A percentile compares a stretch with the other conserved stretches of the same genome.
Conservation (phyloP, 2,797 vertebrate genomes). For the Danionella dracula region DNA sequence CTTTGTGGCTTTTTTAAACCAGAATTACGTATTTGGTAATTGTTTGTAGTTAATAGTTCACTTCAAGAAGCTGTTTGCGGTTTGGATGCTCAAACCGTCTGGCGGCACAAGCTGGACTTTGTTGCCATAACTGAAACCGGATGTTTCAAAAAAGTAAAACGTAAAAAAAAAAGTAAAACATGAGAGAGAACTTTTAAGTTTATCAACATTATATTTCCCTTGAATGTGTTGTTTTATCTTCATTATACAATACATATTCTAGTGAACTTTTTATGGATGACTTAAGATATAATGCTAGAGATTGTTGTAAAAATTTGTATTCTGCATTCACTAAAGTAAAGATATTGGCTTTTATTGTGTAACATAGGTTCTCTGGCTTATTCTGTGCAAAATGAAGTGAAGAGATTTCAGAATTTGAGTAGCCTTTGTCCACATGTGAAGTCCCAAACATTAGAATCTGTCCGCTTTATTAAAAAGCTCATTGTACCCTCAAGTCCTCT, state of each 20-base stretch:
- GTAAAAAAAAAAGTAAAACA: slow-evolving; percentile 42
- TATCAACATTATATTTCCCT: slow-evolving; percentile 89
- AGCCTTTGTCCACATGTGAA: slow-evolving; percentile 77
- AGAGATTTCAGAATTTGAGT: slow-evolving; percentile 63
- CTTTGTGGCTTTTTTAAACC: slow-evolving; percentile 97
- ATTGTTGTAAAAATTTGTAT: slow-evolving; percentile 99
- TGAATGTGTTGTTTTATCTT: slow-evolving; percentile 98
- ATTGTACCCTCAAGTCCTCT: slow-evolving; percentile 67
- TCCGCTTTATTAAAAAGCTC: slow-evolving; percentile 78
- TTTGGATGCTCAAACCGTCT: slow-evolving; percentile 87
- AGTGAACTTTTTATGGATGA: slow-evolving; percentile 99
- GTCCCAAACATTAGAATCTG: slow-evolving; percentile 73
- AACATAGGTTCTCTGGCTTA: slow-evolving; percentile 80
- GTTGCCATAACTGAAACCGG: slow-evolving; percentile 95
- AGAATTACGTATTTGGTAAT: slow-evolving; percentile 96
- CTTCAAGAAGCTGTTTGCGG: slow-evolving; percentile 90
- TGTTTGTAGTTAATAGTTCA: slow-evolving; percentile 98
- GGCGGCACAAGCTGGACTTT: slow-evolving; percentile 99
- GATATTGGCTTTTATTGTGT: slow-evolving; percentile 97
- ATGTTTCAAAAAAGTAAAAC: slow-evolving; percentile 70
- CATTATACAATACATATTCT: slow-evolving; percentile 97
- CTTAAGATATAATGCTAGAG: slow-evolving; percentile 96
- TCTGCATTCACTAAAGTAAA: slow-evolving; percentile 96
- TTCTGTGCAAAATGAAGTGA: slow-evolving; percentile 74
- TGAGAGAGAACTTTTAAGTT: slow-evolving; percentile 71